Conservation (phyloP, 2,113 vertebrate species). For the Tragelaphus strepsiceros region DNA sequence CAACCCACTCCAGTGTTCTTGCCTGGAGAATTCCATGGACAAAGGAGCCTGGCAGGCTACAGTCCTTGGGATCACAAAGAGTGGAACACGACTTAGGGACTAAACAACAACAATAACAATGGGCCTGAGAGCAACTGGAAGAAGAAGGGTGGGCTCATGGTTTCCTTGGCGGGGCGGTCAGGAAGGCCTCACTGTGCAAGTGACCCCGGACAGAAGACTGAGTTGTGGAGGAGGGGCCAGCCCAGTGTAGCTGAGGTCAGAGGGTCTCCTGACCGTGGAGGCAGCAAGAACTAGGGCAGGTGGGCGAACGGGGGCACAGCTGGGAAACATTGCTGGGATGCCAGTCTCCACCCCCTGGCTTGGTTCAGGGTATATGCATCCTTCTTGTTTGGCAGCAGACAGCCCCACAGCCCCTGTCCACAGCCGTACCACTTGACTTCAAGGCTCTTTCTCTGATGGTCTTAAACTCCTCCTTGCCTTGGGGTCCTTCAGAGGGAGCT, state of each 20-base stretch:
- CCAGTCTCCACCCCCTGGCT: not conserved
- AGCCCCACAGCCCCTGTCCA: not conserved
- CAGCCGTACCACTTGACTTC: fast-evolving
- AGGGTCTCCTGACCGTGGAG: not conserved
- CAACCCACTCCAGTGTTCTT: not conserved
- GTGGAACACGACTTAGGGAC: not conserved
- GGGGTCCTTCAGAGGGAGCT: not conserved
- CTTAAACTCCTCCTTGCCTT: not conserved
- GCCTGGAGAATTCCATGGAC: not conserved
- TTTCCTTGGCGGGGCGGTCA: not conserved
- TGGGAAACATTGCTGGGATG: fast-evolving
- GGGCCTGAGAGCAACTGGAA: not conserved
- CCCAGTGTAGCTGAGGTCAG: fast-evolving
- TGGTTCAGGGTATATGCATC: not conserved
- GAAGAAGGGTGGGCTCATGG: not conserved
- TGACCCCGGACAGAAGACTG: not conserved
- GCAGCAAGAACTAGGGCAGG: not conserved
- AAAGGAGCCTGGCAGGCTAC: not conserved
- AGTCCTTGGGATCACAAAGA: not conserved
- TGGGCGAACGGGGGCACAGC: fast-evolving
- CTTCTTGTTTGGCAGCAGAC: not conserved
- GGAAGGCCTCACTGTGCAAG: no score
- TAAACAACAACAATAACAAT: not conserved
- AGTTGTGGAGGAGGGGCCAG: not conserved
- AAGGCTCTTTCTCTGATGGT: fast-evolving